A percentile compares a stretch with the other conserved stretches of the same genome.
Evolutionary conservation across 2,888 invertebrate genomes (phyloP).

Genomic region (Apamea anceps): DNA sequence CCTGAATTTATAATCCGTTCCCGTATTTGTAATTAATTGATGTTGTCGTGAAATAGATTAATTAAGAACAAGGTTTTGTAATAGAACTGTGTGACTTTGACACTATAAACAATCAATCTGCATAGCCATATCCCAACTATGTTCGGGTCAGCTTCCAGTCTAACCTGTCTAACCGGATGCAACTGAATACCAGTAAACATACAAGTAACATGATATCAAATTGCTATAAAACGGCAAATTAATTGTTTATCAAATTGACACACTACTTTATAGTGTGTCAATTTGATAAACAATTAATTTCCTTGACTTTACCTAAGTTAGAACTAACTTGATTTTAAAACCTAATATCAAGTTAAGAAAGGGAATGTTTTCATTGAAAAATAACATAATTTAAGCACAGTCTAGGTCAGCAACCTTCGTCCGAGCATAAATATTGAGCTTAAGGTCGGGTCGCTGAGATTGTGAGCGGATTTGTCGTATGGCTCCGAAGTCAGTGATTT

Average conservation of each 20-base stretch:
- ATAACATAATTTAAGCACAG: slow-evolving; percentile 34
- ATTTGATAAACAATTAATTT: not conserved
- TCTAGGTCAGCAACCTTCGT: slow-evolving; percentile 25
- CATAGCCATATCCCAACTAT: not conserved
- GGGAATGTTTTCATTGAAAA: slow-evolving; percentile 37
- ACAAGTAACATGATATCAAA: not conserved
- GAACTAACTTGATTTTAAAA: not conserved
- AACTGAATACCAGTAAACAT: not conserved
- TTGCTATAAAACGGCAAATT: not conserved
- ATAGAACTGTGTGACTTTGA: not conserved
- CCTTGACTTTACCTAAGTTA: not conserved
- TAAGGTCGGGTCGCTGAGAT: slow-evolving; percentile 40
- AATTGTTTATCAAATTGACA: too few species aligned
- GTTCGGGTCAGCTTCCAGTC: too few species aligned
- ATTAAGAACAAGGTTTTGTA: slow-evolving; percentile 6
- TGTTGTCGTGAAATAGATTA: slow-evolving; percentile 20
- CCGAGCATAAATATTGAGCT: slow-evolving; percentile 58
- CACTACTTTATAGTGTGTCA: too few species aligned
- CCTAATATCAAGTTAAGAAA: not conserved
- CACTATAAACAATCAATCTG: not conserved
- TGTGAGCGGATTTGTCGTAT: slow-evolving; percentile 52
- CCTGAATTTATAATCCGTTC: slow-evolving; percentile 32
- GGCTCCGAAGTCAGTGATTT: slow-evolving; percentile 23
- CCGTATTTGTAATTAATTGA: slow-evolving; percentile 40
- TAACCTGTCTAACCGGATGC: too few species aligned